Evolutionary conservation across 2,888 invertebrate genomes (phyloP).

Genomic region (Chymomyza caudatula): DNA sequence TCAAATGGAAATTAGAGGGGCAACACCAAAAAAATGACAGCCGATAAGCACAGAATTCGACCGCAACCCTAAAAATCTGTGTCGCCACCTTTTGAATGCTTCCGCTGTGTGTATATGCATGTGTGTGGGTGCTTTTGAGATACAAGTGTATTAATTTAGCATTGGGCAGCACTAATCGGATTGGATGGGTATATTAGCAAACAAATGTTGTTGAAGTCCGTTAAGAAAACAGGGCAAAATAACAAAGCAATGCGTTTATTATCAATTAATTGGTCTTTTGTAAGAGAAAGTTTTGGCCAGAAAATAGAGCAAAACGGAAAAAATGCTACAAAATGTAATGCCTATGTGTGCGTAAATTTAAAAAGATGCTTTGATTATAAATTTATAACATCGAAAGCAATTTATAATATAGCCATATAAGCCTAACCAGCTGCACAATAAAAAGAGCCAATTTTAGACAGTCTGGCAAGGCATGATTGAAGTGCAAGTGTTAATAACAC

Average conservation of each 20-base stretch:
- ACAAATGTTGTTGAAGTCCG: background rate
- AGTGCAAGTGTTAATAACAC: background rate
- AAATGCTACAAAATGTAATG: background rate
- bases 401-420: background rate
- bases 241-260: background rate
- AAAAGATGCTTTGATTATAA: background rate
- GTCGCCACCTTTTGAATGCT: background rate
- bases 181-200: background rate
- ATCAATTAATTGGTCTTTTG: background rate
- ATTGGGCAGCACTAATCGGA: background rate
- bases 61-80: conserved; percentile 43
- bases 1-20: conserved; percentile 28
- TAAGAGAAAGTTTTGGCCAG: background rate
- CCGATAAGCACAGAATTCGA: conserved; percentile 14
- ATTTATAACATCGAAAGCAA: background rate
- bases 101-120: conserved; percentile 5
- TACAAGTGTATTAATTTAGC: background rate
- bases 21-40: conserved; percentile 35
- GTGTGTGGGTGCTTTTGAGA: background rate
- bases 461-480: background rate
- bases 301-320: background rate
- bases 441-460: background rate
- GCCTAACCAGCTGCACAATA: background rate
- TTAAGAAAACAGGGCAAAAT: no score
- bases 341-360: background rate